A percentile compares a stretch with the other conserved stretches of the same genome.
phyloP scores from a whole-genome alignment of 2,113 vertebrate genomes.

The Corythornis vintsioides region DNA sequence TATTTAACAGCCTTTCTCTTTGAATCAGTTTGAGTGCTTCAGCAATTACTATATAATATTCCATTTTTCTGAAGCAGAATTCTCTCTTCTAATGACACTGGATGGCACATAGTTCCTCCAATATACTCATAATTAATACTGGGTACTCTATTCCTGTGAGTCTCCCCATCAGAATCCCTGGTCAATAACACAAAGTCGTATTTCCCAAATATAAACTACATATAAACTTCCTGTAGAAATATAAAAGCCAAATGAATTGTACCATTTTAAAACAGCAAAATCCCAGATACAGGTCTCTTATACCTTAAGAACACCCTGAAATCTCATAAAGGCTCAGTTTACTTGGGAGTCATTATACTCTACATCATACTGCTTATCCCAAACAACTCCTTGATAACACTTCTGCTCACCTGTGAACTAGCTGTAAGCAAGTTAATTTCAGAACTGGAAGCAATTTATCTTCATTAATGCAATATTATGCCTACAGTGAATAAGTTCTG shows the following conservation, averaged over 20 bases:
- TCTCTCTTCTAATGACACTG: not conserved
- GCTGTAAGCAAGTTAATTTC: not conserved
- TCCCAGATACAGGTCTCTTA: not conserved
- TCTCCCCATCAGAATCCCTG: not conserved
- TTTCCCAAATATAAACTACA: not conserved
- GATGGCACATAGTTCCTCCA: not conserved
- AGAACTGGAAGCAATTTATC: not conserved
- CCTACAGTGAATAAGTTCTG: not conserved
- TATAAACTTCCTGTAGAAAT: not conserved
- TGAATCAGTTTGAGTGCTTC: not conserved
- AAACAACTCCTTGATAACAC: not conserved
- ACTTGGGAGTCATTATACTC: not conserved
- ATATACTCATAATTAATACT: not conserved
- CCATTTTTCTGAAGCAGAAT: not conserved
- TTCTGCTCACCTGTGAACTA: not conserved
- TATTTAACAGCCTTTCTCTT: not conserved
- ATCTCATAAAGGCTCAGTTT: not conserved
- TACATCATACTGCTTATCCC: not conserved
- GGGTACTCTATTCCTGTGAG: not conserved
- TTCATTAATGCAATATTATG: not conserved
- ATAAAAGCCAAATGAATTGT: not conserved
- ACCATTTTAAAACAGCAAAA: not conserved
- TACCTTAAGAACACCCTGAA: not conserved
- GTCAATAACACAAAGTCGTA: not conserved
- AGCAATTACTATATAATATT: not conserved